Evolutionary conservation across 2,113 vertebrate species (phyloP), one percentile per base, ranked within the genome.

Genomic region (Chlorodrepanis virens): DNA sequence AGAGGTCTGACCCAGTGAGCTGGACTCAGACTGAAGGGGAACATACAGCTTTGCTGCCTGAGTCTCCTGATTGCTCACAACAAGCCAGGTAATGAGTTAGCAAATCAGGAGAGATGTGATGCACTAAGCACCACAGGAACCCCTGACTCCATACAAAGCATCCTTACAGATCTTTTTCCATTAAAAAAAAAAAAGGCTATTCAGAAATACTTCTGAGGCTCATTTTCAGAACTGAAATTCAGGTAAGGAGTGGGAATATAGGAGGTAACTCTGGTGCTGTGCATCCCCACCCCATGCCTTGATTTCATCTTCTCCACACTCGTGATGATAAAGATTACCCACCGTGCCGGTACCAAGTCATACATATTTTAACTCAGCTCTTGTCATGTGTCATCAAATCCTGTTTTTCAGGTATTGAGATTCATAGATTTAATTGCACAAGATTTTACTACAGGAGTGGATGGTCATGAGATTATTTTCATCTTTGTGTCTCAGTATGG

Each of bases 371-470:
- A 92, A 83, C 91, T 80, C 3, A 0, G 75, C 69, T 93, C 90
- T 52, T 19, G 74, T 87, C 96, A 95, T 90, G 93, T 96, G 90
- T 94, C 90, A 91, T 93, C 80, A 57, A 83, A 87, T 90, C 96
- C 96, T 95, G 96, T 96, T 97, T 90, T 96, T 95, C 96, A 93
- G 92, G 96, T 96, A 86, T 83, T 96, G 92, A 96, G 94, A 96
- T 93, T 77, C 79, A 47, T 1, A 64, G 71, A 61, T 83, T 91
- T 91, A 70, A 71, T 92, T 96, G 96, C 74, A 22, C 72, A 74
- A 90, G 69, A 92, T 96, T 95, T 95, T 95, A 93, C 92, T 93
- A 95, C 10, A 12, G 71, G 90, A 95, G 92, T 67, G 90, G 71
- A 93, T 94, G 65, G 85, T 93, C 90, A 88, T 81, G 90, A 86